phyloP scores from a whole-genome alignment of 2,797 vertebrate genomes.

The Thalassophryne amazonica region DNA sequence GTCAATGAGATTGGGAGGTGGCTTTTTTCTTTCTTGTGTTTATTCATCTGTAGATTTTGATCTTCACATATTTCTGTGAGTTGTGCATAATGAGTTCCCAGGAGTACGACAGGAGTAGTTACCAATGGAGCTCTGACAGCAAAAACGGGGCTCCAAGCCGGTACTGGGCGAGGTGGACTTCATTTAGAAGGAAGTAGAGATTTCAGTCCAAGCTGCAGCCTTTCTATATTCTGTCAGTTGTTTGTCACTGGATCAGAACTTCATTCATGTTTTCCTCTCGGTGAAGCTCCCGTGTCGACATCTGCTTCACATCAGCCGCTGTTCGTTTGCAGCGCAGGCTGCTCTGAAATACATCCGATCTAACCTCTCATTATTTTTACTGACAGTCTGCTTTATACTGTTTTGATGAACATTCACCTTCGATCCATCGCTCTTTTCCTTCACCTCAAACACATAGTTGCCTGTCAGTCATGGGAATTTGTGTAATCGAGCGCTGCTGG shows the following conservation, averaged over 20 bases:
- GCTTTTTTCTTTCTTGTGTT: too few species aligned
- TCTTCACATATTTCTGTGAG: too few species aligned
- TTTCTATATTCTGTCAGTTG: slow-evolving; percentile 32
- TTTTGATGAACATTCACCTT: slow-evolving; percentile 30
- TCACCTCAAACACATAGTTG: slow-evolving; percentile 2
- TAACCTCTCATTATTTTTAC: slow-evolving; percentile 61
- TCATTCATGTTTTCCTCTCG: slow-evolving; percentile 28
- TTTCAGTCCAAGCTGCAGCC: slow-evolving; percentile 30
- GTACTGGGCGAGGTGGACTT: too few species aligned
- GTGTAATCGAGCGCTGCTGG: slow-evolving; percentile 11
- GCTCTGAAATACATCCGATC: slow-evolving; percentile 37
- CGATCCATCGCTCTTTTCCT: background rate
- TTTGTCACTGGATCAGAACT: slow-evolving; percentile 29
- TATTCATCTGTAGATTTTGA: too few species aligned
- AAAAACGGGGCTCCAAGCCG: too few species aligned
- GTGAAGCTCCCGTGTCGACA: slow-evolving; percentile 44
- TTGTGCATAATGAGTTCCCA: too few species aligned
- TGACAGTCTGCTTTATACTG: slow-evolving; percentile 42
- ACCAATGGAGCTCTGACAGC: too few species aligned
- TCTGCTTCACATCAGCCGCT: slow-evolving; percentile 66
- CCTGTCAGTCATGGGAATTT: background rate
- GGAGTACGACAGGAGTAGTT: too few species aligned
- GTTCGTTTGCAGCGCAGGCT: slow-evolving; percentile 42
- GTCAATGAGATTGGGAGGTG: too few species aligned
- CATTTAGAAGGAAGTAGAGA: slow-evolving; percentile 29